A percentile compares a stretch with the other conserved stretches of the same genome.
phyloP scores from a whole-genome alignment of 2,113 vertebrate genomes.

The Clarias gariepinus region DNA sequence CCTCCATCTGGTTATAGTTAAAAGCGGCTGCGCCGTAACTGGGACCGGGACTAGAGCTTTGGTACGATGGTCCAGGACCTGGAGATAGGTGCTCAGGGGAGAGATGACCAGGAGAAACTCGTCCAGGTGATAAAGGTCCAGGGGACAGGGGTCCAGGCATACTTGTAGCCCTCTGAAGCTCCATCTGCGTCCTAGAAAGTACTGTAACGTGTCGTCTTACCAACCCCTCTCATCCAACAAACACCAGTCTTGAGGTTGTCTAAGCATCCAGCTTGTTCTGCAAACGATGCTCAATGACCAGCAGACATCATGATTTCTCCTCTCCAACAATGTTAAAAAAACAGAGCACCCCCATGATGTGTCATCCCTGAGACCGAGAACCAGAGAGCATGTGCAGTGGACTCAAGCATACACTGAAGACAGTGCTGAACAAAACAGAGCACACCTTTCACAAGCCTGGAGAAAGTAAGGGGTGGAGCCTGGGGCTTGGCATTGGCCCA shows the following conservation, averaged over 20 bases:
- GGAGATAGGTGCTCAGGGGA: slow-evolving; percentile 58
- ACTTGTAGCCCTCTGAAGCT: slow-evolving; percentile 83
- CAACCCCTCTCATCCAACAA: background rate
- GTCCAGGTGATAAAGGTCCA: slow-evolving; percentile 57
- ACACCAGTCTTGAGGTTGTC: slow-evolving; percentile 9
- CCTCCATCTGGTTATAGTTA: slow-evolving; percentile 89
- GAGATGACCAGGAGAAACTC: slow-evolving; percentile 59
- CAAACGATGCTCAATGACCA: slow-evolving; percentile 63
- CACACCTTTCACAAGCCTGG: slow-evolving; percentile 72
- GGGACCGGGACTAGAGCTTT: slow-evolving; percentile 40
- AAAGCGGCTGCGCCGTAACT: slow-evolving; percentile 76
- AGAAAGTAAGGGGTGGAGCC: slow-evolving; percentile 62
- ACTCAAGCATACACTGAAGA: slow-evolving; percentile 46
- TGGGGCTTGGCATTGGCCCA: slow-evolving; percentile 68
- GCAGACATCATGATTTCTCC: slow-evolving; percentile 52
- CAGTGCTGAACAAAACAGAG: slow-evolving; percentile 52
- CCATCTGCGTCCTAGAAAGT: slow-evolving; percentile 76
- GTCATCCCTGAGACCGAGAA: slow-evolving; percentile 20
- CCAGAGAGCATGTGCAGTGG: slow-evolving; percentile 44
- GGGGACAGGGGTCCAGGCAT: slow-evolving; percentile 79
- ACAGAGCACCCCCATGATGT: slow-evolving; percentile 34
- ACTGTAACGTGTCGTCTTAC: background rate
- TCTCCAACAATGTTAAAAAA: slow-evolving; percentile 36
- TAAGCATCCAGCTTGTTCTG: slow-evolving; percentile 30
- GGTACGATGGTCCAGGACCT: slow-evolving; percentile 42